phyloP scores from a whole-genome alignment of 2,797 vertebrate genomes.

The Gambusia yucatana region DNA sequence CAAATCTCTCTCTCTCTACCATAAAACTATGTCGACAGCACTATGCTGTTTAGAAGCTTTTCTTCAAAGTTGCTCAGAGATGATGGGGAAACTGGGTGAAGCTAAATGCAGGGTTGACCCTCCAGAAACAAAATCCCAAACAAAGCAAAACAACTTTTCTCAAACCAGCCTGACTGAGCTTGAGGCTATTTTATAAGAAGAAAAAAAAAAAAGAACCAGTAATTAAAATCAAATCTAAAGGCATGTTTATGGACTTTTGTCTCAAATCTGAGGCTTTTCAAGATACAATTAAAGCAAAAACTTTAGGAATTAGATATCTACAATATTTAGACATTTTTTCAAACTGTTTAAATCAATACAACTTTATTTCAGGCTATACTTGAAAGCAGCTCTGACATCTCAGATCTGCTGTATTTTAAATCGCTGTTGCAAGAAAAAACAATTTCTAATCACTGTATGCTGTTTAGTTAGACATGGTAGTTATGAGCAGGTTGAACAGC shows the following conservation, averaged over 20 bases:
- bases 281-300: background rate
- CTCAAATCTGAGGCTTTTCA: background rate
- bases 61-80: background rate
- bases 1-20: background rate
- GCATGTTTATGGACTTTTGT: background rate
- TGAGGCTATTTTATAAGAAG: background rate
- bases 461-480: background rate
- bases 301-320: background rate
- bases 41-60: background rate
- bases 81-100: background rate
- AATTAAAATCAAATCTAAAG: background rate
- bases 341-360: background rate
- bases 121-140: background rate
- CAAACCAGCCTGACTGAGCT: background rate
- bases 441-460: background rate
- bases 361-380: background rate
- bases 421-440: background rate
- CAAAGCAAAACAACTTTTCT: background rate
- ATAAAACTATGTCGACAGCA: background rate
- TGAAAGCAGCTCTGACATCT: background rate
- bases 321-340: background rate
- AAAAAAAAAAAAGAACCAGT: background rate
- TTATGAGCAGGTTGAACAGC: background rate
- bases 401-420: background rate
- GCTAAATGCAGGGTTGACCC: background rate